Evolutionary conservation across 2,888 invertebrate genomes (phyloP).

Genomic region (Tenthredo scrophulariae): DNA sequence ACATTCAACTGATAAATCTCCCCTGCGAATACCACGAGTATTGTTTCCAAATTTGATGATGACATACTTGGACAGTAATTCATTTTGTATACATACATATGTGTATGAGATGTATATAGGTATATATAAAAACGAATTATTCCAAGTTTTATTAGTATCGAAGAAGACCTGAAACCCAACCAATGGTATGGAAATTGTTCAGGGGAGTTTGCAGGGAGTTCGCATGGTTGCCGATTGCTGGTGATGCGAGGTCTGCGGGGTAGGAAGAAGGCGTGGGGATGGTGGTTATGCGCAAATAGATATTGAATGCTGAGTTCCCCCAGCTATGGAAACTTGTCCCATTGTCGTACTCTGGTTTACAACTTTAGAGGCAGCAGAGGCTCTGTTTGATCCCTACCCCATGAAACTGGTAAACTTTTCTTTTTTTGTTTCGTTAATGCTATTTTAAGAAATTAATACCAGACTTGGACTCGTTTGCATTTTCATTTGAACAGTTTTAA

Average conservation of each 20-base stretch:
- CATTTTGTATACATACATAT: neutral
- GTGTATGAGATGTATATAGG: neutral
- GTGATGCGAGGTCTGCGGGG: conserved; percentile 27
- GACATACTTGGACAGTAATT: neutral
- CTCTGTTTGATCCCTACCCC: conserved; percentile 11
- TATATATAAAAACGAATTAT: neutral
- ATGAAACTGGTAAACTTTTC: conserved; percentile 11
- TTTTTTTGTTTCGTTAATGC: conserved; percentile 18
- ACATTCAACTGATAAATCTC: neutral
- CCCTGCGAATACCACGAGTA: neutral
- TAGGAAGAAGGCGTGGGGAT: conserved; percentile 3
- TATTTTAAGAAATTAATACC: conserved; percentile 16
- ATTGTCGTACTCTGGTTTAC: conserved; percentile 47
- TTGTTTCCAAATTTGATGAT: neutral
- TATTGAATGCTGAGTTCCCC: conserved; percentile 46
- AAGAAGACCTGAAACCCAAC: conserved; percentile 18
- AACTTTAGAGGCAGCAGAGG: conserved; percentile 27
- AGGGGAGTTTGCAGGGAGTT: conserved; percentile 42
- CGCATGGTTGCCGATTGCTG: conserved; percentile 9
- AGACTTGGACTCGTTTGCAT: conserved; percentile 12
- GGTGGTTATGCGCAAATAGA: conserved; percentile 52
- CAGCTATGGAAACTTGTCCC: conserved; percentile 51
- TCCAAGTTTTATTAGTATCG: conserved; percentile 33
- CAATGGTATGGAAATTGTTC: conserved; percentile 39
- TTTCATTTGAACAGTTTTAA: neutral